Base-by-base conservation (phyloP, 2,888 invertebrate species). In the Acleris cristana region DNA sequence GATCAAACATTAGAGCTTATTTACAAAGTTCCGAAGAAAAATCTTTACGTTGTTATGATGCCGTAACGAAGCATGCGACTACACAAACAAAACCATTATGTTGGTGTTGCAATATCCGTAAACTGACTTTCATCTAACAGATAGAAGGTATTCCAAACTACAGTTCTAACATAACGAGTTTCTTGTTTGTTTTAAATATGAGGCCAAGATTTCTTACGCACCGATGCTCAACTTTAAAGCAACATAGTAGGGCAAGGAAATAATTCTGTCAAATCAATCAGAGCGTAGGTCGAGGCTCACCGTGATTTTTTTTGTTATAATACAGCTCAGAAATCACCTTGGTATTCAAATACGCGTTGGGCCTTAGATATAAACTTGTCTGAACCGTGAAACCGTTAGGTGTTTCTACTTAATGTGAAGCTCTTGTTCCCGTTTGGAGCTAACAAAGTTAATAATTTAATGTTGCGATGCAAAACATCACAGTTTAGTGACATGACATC, bases 111-210 rank as follows among this genome's bases (percentile, higher is more conserved):
- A 34, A 18, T 40, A n/a, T 14, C 56, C 51, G 26, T 51, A 19
- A 44, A 55, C 44, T 34, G 45, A 19, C 18, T 56, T 44, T 55
- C 66, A 45, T 56, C 52, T 57, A 66, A 60, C 10, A 49, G 23
- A 18, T 60, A 54, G 49, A 55, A 30, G 30, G 21, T 61, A 57
- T 66, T 52, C 54, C 40, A 51, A 52, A 53, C 30, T 58, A 58
- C 34, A 65, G 53, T 56, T 44, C 26, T 16, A 56, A 53, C 61
- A 66, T 14, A 66, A 66, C 66, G 45, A 66, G 66, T 66, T 66
- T 62, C 23, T 34, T 58, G 30, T 66, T 58, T 64, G 52, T 23
- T 66, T 65, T 19, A 21, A 23, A n/a, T 51, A 45, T 34, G 56
- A 45, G 44, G 19, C 52, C 52, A 34, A 56, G 65, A 61, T 61